Conservation (phyloP, 2,113 vertebrate species). For the Caretta caretta region DNA sequence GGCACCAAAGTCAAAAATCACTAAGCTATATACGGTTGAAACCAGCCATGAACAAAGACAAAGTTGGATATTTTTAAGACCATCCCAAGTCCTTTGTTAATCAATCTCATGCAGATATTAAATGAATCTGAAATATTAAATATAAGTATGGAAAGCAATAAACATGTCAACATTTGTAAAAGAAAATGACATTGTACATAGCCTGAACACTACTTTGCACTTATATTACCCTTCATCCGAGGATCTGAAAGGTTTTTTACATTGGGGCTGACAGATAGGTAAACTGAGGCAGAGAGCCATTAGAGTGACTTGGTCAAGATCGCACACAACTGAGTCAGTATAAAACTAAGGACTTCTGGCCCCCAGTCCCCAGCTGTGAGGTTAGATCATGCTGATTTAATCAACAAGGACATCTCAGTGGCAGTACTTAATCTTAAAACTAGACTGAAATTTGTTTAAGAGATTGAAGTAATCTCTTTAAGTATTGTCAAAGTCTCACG, state of each 20-base stretch:
- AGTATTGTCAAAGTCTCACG: constrained; percentile 23
- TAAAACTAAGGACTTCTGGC: constrained; percentile 4
- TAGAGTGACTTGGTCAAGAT: constrained; percentile 1
- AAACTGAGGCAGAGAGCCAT: not conserved
- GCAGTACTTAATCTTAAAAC: constrained; percentile 41
- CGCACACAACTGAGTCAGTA: not conserved
- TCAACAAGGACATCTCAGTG: constrained; percentile 56
- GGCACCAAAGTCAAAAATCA: not conserved
- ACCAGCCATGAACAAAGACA: not conserved
- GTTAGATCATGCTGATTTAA: constrained; percentile 32
- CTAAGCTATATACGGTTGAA: not conserved
- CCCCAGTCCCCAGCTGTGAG: not conserved
- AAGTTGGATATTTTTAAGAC: not conserved
- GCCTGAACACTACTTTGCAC: not conserved
- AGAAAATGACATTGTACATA: not conserved
- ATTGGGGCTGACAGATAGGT: not conserved
- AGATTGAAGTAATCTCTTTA: constrained; percentile 72
- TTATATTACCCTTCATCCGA: not conserved
- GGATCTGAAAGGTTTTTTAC: not conserved
- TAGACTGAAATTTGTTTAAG: constrained; percentile 58
- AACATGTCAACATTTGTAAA: not conserved
- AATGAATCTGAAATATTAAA: not conserved
- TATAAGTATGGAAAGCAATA: not conserved
- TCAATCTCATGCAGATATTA: fast-evolving
- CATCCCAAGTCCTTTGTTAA: not conserved